Conservation (phyloP, 2,888 invertebrate genomes). For the Parasteatoda lunata region DNA sequence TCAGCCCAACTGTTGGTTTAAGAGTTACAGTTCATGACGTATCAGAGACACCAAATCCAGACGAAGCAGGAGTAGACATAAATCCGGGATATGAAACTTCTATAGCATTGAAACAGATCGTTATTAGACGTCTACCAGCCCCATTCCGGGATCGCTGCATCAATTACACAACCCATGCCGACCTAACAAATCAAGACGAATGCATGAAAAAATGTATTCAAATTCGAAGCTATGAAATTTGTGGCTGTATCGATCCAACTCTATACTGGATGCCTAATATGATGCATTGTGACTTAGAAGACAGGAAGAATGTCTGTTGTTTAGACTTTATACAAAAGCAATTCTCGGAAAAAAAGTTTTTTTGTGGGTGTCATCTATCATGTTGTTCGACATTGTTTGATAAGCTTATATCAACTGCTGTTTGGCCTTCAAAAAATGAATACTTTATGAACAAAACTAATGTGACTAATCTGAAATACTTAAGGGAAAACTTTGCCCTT, state of each 20-base stretch:
- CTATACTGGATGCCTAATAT: background rate
- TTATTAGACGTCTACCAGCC: background rate
- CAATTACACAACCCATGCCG: background rate
- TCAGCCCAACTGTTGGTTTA: background rate
- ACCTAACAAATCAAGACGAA: background rate
- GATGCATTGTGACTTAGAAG: background rate
- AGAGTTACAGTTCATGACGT: background rate
- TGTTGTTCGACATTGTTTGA: background rate
- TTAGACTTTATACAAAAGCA: background rate
- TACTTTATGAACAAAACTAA: background rate
- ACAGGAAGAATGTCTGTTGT: background rate
- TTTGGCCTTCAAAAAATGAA: background rate
- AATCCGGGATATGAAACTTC: background rate
- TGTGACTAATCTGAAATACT: background rate
- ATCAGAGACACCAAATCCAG: background rate
- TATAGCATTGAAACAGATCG: background rate
- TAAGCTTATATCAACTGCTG: background rate
- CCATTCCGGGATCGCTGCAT: background rate
- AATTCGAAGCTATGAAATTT: background rate
- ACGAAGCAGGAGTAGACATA: background rate
- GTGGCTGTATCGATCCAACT: background rate
- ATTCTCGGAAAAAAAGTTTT: background rate
- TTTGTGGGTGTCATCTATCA: background rate
- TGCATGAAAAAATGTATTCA: background rate
- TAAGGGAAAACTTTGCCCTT: background rate